Base-by-base conservation (phyloP, 2,113 vertebrate species). In the Embiotoca jacksoni region DNA sequence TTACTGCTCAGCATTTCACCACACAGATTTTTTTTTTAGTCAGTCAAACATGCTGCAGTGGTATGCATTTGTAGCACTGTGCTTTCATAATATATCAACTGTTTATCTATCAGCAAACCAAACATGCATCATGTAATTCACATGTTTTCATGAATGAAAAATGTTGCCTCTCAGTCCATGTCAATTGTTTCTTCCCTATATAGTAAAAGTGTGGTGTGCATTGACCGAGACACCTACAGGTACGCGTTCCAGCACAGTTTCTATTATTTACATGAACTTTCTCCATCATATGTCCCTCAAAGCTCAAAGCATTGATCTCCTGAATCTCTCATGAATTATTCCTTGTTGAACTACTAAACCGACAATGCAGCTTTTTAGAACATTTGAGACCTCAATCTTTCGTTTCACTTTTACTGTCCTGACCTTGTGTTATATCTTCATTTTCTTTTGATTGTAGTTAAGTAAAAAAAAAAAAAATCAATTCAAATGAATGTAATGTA, bases 201-300 rank as follows among this genome's bases (percentile, higher is more conserved):
- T 75, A 97, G 96, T 76, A 93, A 93, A 59, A 94, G 95, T 83
- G 86, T 96, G 78, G 94, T 97, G 37, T 95, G 90, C 86, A 91
- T 97, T 80, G 96, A 97, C 76, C 91, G 57, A 76, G 96, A 97
- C 75, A 96, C 95, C 6, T 97, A 96, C 90, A 96, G 95, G 96
- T 96, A 84, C 88, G 81, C 53, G 23, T 39, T 9, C 5, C 9
- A 53, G 23, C 0, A 4, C 37, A 5, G 37, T 37, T 37, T 37
- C 37, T 37, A 36, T 55, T 37, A 64, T 11, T 14, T 50, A 32
- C 30, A 49, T 33, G 2, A 44, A 14, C n/a, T 35, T 32, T 78
- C 33, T 37, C 10, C 2, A 35, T 41, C 30, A 7, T 33, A 16
- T 37, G 9, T 46, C 15, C 8, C 5, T 66, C 31, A 44, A 56